Evolutionary conservation across 2,797 vertebrate species (phyloP).

Genomic region (Apogon talboti): DNA sequence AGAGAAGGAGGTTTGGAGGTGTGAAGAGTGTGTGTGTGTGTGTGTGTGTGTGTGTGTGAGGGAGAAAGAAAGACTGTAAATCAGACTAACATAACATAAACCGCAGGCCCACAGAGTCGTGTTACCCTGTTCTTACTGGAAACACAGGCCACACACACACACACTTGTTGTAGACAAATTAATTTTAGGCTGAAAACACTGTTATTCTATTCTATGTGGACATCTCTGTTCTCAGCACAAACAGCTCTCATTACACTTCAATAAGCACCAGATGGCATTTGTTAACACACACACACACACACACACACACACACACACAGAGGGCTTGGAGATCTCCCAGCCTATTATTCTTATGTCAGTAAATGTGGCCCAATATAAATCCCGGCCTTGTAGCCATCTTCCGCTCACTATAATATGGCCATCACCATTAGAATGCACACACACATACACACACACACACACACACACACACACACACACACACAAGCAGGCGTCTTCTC

Average conservation of each 20-base stretch:
- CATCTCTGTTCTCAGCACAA: slow-evolving; percentile 41
- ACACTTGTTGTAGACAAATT: neutral
- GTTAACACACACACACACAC: slow-evolving; percentile 56
- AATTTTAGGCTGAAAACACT: slow-evolving; percentile 7
- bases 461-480: slow-evolving; percentile 33
- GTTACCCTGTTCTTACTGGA: slow-evolving; percentile 54
- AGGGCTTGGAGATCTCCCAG: slow-evolving; percentile 31
- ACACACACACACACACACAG: slow-evolving; percentile 37
- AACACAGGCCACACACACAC: slow-evolving; percentile 17
- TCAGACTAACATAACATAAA: slow-evolving; percentile 69
- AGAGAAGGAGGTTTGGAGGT: slow-evolving; percentile 31
- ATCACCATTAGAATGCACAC: slow-evolving; percentile 65
- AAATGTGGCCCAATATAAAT: slow-evolving; percentile 60
- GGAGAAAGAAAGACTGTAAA: slow-evolving; percentile 49
- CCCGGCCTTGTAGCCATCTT: slow-evolving; percentile 67
- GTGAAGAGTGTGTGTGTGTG: slow-evolving; percentile 38
- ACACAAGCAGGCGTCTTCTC: slow-evolving; percentile 74
- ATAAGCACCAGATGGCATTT: slow-evolving; percentile 72
- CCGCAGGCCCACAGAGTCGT: slow-evolving; percentile 53
- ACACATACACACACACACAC: slow-evolving; percentile 38
- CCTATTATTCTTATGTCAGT: slow-evolving; percentile 72
- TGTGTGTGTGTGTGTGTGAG: slow-evolving; percentile 22
- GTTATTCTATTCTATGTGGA: neutral
- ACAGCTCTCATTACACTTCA: slow-evolving; percentile 73
- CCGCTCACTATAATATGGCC: slow-evolving; percentile 69